Base-by-base conservation (phyloP, 2,113 vertebrate genomes). In the Gopherus flavomarginatus region DNA sequence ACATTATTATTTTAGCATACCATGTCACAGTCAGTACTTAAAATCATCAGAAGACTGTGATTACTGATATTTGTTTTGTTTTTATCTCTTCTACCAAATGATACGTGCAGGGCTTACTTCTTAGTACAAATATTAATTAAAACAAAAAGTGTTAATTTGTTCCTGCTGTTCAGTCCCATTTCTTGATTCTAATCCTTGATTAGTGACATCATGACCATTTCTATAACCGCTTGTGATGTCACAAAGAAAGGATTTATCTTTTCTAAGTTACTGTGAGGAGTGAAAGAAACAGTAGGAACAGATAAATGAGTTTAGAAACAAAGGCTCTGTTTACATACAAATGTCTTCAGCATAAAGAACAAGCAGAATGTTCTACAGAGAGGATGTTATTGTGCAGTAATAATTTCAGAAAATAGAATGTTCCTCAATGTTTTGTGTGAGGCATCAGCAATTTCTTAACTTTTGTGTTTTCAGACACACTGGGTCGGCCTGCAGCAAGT, bases 301-400 rank as follows among this genome's bases (percentile, higher is more conserved):
- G 81, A 77, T 19, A 31, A n/a, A 54, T 35, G 38, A 82, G 49
- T 54, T 75, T 65, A 94, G 35, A 21, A 85, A 56, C 44, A 75
- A 89, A 94, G 85, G 78, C 59, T 87, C 83, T 95, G 59, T 95
- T 95, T 97, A 93, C 85, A 65, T 94, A 90, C n/a, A 96, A 83
- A 95, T 90, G 52, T 53, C 50, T 95, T 90, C 91, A 87, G 56
- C 69, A 90, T 87, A 95, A 97, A 97, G 97, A 94, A 29, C 69
- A 56, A 96, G 69, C 8, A 84, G 93, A 85, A 88, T 85, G 53
- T 52, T 93, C 65, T 94, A 62, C 81, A 92, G 82, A 92, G 80
- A 93, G 83, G 27, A 56, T 93, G 84, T 50, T 91, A 52, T 94
- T 95, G 80, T 83, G 38, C 82, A 92, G 86, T 69, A 85, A 83